Conservation (phyloP, 2,888 invertebrate species). For the Zygaena filipendulae region DNA sequence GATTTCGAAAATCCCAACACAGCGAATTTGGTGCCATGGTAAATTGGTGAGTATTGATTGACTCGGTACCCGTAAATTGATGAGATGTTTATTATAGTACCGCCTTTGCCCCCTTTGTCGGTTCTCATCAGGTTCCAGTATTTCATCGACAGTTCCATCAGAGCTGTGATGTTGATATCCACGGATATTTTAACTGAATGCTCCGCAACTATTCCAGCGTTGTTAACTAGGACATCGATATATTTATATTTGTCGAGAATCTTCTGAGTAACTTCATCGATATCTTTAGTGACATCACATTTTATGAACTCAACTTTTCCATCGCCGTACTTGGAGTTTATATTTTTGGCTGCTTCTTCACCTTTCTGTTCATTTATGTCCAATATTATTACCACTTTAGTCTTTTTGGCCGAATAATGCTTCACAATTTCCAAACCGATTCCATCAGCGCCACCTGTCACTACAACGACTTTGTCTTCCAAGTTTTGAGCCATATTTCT, state of each 20-base stretch:
- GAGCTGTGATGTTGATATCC: constrained; percentile 37
- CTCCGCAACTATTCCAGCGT: constrained; percentile 42
- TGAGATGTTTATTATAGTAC: constrained; percentile 73
- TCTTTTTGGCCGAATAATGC: too few species aligned
- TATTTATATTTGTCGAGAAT: constrained; percentile 31
- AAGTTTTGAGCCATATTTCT: too few species aligned
- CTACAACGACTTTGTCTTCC: constrained; percentile 24
- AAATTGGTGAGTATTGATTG: constrained; percentile 62
- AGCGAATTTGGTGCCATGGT: constrained; percentile 70
- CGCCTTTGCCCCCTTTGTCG: constrained; percentile 66
- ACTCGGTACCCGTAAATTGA: constrained; percentile 68
- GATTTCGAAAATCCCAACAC: constrained; percentile 57
- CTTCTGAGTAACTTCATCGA: constrained; percentile 40
- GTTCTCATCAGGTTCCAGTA: constrained; percentile 68
- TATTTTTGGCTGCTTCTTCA: constrained; percentile 36
- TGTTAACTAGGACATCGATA: constrained; percentile 51
- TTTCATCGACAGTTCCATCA: constrained; percentile 49
- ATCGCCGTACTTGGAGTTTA: constrained; percentile 48
- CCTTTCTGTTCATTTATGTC: constrained; percentile 35
- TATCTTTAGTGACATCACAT: constrained; percentile 59
- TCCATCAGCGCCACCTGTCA: constrained; percentile 32
- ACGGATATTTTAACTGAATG: constrained; percentile 25
- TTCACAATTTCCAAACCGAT: too few species aligned
- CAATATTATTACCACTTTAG: constrained; percentile 25
- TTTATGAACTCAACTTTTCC: constrained; percentile 50